These are phyloP conservation scores for Menidia menidia DNA, from an alignment of 2,797 vertebrate genomes.

Conservation along the genomic window DNA sequence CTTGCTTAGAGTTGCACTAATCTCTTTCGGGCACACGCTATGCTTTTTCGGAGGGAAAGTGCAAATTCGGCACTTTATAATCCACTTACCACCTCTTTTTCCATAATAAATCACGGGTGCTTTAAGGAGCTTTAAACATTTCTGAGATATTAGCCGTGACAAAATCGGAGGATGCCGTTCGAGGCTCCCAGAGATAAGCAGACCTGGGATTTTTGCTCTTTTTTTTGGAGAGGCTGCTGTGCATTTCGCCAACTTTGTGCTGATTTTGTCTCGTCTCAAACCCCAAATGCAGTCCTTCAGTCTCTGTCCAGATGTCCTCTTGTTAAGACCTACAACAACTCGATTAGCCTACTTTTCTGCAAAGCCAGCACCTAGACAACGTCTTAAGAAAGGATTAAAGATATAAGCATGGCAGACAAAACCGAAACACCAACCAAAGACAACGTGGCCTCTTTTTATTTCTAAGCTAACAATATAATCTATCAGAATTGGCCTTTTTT, in stretches of 20 bases:
- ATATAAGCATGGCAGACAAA: slow-evolving; percentile 53
- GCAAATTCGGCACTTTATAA: slow-evolving; percentile 41
- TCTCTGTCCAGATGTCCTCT: slow-evolving; percentile 36
- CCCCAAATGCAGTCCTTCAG: slow-evolving; percentile 21
- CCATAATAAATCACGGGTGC: slow-evolving; percentile 43
- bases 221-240: no score
- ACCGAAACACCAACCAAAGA: slow-evolving; percentile 62
- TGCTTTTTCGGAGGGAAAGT: slow-evolving; percentile 13
- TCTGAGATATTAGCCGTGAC: slow-evolving; percentile 40
- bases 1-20: slow-evolving; percentile 18
- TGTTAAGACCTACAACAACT: slow-evolving; percentile 47
- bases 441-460: slow-evolving; percentile 44
- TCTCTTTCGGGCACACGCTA: neutral
- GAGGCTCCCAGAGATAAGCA: slow-evolving; percentile 33
- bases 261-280: no score
- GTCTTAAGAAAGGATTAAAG: slow-evolving; percentile 63
- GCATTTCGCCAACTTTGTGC: slow-evolving; percentile 25
- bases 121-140: slow-evolving; percentile 45
- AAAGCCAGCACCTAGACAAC: slow-evolving; percentile 29
- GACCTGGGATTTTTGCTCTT: slow-evolving; percentile 45
- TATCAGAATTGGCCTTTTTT: slow-evolving; percentile 27
- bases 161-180: slow-evolving; percentile 25
- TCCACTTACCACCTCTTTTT: slow-evolving; percentile 53
- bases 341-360: slow-evolving; percentile 48
- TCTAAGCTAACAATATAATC: slow-evolving; percentile 34